Conservation (phyloP, 2,113 vertebrate genomes). For the Halcyon senegalensis region DNA sequence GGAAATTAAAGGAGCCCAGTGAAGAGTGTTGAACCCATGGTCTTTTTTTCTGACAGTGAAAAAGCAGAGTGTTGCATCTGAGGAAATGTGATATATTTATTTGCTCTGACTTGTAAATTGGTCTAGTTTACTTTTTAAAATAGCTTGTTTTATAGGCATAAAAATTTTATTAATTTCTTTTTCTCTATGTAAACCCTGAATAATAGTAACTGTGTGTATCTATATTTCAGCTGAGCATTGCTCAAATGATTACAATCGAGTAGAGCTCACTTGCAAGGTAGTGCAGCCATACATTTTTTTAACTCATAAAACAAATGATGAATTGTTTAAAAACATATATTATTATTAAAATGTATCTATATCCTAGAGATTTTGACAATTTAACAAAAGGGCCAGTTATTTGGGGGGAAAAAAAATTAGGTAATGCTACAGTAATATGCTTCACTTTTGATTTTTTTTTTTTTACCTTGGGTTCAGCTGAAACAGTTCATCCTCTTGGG, state of each 20-base stretch:
- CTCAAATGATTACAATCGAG: neutral
- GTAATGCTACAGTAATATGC: neutral
- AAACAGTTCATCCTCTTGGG: neutral
- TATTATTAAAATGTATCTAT: neutral
- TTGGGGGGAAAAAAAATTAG: neutral
- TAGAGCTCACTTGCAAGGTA: neutral
- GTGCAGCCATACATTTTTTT: neutral
- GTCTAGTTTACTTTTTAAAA: neutral
- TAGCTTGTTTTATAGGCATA: neutral
- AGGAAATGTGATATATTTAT: neutral
- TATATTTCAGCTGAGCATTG: neutral
- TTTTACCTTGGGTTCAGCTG: neutral
- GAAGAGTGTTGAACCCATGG: neutral
- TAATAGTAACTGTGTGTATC: neutral
- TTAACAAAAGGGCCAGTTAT: neutral
- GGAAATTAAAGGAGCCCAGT: neutral
- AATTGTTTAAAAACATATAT: neutral
- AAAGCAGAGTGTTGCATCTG: neutral
- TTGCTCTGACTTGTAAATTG: neutral
- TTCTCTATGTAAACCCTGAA: neutral
- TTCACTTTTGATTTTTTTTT: neutral
- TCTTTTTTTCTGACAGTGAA: neutral
- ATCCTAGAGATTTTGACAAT: neutral
- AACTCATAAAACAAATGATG: neutral
- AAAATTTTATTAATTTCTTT: neutral